Base-by-base conservation (phyloP, 2,888 invertebrate genomes). In the Brachypterus glaber region DNA sequence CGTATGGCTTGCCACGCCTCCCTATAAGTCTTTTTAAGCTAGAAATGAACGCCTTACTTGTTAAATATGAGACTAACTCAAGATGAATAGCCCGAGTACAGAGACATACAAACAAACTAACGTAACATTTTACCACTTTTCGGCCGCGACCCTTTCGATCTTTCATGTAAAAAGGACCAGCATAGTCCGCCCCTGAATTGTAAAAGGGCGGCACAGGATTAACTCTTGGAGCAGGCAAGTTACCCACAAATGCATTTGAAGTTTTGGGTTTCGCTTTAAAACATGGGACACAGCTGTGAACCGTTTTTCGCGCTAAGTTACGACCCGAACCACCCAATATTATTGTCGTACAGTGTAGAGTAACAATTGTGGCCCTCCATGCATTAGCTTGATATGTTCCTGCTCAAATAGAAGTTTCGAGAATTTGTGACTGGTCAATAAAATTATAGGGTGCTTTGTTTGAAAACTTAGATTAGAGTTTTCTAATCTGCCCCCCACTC, bases 41-140 rank as follows among this genome's bases (percentile, higher is more conserved):
- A 13, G 39, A 21, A 13, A 50, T 17, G 39, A 50, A 49, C 8
- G 41, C 16, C 14, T 50, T 39, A 12, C 45, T 27, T 4, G 41
- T 41, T 18, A 50, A 37, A 24, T 45, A 40, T 3, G 45, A 36
- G 16, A 48, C 48, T 15, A 51, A 26, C 38, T 52, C 48, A 8
- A 52, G 24, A 36, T 50, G 47, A 5, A 51, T 17, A 2, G 46
- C 46, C 31, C 42, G 45, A 9, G 46, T 51, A 3, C 35, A 33
- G 12, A 49, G 39, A 26, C 52, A 51, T 4, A 52, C 37, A 39
- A 51, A 51, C 7, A 50, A 16, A 27, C 39, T 42, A 15, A 47
- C 29, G 13, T 45, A 51, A 2, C 40, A 33, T 30, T 50, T 50
- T 3, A 29, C 29, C 11, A 21, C 30, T 31, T 40, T 45, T 3